Base-by-base conservation (phyloP, 1,140 invertebrate species). In the Apis florea region DNA sequence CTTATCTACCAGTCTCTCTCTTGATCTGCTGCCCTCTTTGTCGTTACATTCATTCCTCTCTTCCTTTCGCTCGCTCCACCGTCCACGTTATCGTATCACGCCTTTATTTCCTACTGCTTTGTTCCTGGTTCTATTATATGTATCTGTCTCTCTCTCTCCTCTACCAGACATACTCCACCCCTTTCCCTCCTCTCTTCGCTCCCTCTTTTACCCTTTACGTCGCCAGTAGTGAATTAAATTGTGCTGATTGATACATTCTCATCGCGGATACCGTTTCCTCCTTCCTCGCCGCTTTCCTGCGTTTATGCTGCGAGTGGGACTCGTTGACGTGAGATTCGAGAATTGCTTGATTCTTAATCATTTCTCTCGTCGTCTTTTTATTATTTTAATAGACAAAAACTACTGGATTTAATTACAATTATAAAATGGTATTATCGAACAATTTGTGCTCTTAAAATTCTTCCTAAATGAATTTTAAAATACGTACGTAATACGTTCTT, bases 191-290 rank as follows among this genome's bases (percentile, higher is more conserved):
- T 49, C 67, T 51, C 3, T 26, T 49, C 24, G 12, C 26, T n/a
- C 49, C 17, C 47, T 66, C 53, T 40, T 40, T 40, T 40, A 6
- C 31, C 31, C 31, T 3, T 40, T 40, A 40, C 49, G 59, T 10
- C 19, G 40, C 26, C 21, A 54, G 40, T 26, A 47, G 2, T n/a
- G 56, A 51, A 53, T 83, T 64, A 70, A 69, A 81, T 75, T 74
- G 54, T 53, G 59, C 71, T 67, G 70, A 77, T 78, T 56, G 74
- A 77, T 71, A 71, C 81, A 79, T 79, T 79, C 77, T 54, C 77
- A 66, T 68, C 64, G 81, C 13, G 24, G 19, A 21, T 4, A 19
- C 9, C 53, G 61, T 71, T 71, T 79, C 77, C 82, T 79, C 69
- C 66, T 80, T 61, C 77, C 56, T 56, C 70, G 31, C 63, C 54